These are phyloP conservation scores for Carlito syrichta DNA, from an alignment of 2,113 vertebrate species.

Conservation along the genomic window DNA sequence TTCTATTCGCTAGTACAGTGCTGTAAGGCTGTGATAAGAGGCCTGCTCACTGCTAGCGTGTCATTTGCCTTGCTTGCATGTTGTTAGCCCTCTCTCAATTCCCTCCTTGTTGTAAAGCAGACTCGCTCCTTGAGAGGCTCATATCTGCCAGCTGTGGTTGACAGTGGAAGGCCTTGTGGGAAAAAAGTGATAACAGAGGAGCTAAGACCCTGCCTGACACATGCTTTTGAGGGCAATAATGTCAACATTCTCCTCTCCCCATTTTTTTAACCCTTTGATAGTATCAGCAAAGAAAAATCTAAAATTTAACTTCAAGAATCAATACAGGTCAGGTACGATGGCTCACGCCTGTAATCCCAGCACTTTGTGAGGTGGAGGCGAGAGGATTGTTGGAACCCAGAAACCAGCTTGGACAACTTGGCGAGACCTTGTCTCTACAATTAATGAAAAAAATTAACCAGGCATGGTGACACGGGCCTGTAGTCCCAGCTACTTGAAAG, in stretches of 20 bases:
- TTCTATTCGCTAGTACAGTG: neutral
- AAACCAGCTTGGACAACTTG: too few relatives aligned
- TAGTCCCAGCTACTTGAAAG: too few relatives aligned
- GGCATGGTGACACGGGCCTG: too few relatives aligned
- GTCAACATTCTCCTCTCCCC: too few relatives aligned
- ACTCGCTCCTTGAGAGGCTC: neutral
- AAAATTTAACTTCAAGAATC: neutral
- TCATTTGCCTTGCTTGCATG: neutral
- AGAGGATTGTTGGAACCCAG: too few relatives aligned
- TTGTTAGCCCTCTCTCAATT: neutral
- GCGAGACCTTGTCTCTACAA: too few relatives aligned
- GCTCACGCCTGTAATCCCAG: too few relatives aligned
- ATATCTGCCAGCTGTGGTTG: neutral
- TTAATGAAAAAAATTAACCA: too few relatives aligned
- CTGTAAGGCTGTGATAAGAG: neutral
- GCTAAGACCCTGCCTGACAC: neutral
- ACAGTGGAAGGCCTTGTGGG: neutral
- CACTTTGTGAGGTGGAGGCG: too few relatives aligned
- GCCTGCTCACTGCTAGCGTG: neutral
- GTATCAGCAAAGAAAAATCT: neutral
- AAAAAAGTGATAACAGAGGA: neutral
- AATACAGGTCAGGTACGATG: too few relatives aligned
- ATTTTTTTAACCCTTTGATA: neutral
- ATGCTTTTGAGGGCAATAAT: neutral
- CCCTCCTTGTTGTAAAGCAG: neutral